These are phyloP conservation scores for Belgica antarctica DNA, from an alignment of 2,888 invertebrate species.

Conservation along the genomic window DNA sequence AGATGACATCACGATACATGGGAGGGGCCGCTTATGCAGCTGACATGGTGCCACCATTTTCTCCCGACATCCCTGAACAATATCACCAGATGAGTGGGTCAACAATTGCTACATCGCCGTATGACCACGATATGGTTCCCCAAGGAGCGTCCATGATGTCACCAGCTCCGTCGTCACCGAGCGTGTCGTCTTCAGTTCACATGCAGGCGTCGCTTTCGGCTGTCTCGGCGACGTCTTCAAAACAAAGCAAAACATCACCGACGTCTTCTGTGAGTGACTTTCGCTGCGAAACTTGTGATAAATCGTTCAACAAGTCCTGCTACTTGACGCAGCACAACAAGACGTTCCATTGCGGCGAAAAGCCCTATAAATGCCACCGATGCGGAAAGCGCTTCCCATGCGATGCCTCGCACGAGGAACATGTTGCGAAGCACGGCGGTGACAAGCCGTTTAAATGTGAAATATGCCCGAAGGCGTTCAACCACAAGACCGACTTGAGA, in stretches of 20 bases:
- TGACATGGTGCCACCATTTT: constrained; percentile 46
- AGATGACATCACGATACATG: constrained; percentile 46
- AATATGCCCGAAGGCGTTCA: constrained; percentile 82
- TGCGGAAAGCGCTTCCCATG: constrained; percentile 82
- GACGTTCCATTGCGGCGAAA: constrained; percentile 82
- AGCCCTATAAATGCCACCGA: constrained; percentile 78
- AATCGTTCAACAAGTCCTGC: constrained; percentile 80
- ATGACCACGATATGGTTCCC: constrained; percentile 46
- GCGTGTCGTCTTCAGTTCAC: constrained; percentile 1
- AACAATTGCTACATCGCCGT: constrained; percentile 49
- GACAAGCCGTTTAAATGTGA: constrained; percentile 85
- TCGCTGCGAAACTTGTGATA: constrained; percentile 79
- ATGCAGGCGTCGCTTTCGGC: constrained; percentile 46
- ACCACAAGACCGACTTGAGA: constrained; percentile 84
- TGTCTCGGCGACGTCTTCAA: constrained; percentile 50
- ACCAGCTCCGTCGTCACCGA: constrained; percentile 13
- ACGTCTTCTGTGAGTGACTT: constrained; percentile 54
- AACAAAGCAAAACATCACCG: constrained; percentile 47
- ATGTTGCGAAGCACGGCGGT: constrained; percentile 73
- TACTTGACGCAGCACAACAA: constrained; percentile 89
- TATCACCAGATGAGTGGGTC: constrained; percentile 48
- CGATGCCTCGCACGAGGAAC: constrained; percentile 69
- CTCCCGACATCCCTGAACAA: constrained; percentile 48
- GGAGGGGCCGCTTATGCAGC: constrained; percentile 47
- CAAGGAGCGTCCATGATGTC: constrained; percentile 44